phyloP scores from a whole-genome alignment of 1,140 invertebrate species.

The Meloidogyne chitwoodi region DNA sequence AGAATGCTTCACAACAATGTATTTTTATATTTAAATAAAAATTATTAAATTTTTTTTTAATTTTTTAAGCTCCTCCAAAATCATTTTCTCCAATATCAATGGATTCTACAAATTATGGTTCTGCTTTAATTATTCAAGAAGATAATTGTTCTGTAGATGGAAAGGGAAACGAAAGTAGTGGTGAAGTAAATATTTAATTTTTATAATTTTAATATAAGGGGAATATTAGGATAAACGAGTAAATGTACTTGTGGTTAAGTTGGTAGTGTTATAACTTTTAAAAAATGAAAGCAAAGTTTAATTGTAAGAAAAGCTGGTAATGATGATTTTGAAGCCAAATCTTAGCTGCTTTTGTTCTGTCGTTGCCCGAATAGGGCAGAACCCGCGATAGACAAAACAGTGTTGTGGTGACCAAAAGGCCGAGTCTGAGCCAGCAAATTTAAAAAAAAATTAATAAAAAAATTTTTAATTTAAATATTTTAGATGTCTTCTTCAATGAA shows the following conservation, averaged over 20 bases:
- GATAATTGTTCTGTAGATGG: neutral
- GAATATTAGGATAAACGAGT: neutral
- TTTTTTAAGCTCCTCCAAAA: neutral
- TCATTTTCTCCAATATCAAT: neutral
- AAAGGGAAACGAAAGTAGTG: neutral
- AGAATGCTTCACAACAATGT: neutral
- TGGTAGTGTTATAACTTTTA: neutral
- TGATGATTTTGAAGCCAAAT: slow-evolving; percentile 5
- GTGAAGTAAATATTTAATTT: neutral
- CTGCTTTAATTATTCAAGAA: neutral
- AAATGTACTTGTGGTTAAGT: neutral
- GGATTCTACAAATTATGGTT: neutral
- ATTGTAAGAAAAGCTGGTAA: slow-evolving; percentile 4
- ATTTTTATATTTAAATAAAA: neutral
- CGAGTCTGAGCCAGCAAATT: slow-evolving; percentile 19
- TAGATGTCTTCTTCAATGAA: neutral
- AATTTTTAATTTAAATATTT: neutral
- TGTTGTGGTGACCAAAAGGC: slow-evolving; percentile 13
- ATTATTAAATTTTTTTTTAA: neutral
- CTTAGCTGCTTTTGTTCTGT: neutral
- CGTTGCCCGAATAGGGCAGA: slow-evolving; percentile 6
- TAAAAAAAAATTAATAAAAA: neutral
- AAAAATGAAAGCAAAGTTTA: too few relatives aligned
- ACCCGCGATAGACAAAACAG: neutral
- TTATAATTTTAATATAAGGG: neutral